Evolutionary conservation across 1,140 invertebrate genomes (phyloP).

Genomic region (Maniola jurtina): DNA sequence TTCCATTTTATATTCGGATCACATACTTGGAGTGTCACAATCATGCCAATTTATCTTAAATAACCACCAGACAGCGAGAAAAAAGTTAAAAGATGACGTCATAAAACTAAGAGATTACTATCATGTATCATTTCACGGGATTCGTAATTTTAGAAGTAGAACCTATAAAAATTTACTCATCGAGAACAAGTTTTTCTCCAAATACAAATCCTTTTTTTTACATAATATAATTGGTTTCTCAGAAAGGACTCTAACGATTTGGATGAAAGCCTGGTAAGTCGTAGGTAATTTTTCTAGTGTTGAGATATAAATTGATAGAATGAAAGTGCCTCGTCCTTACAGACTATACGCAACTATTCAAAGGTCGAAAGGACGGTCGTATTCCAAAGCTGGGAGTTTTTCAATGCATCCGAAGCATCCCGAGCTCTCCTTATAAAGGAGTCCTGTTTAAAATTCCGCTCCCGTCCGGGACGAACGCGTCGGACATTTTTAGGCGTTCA

Average conservation of each 20-base stretch:
- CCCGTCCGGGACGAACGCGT: slow-evolving; percentile 9
- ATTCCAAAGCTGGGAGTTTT: slow-evolving; percentile 11
- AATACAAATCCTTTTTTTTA: neutral
- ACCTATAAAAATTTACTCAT: neutral
- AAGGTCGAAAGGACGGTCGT: slow-evolving; percentile 13
- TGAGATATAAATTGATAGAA: no score
- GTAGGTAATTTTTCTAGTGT: no score
- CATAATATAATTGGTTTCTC: no score
- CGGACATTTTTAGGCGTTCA: slow-evolving; percentile 14
- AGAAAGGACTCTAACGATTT: no score
- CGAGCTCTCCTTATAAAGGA: slow-evolving; percentile 14
- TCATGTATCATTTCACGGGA: neutral
- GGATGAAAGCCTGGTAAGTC: no score
- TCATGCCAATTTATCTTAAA: slow-evolving; percentile 43
- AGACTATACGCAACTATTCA: slow-evolving; percentile 6
- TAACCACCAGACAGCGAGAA: slow-evolving; percentile 5
- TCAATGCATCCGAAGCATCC: slow-evolving; percentile 7
- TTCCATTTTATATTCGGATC: slow-evolving; percentile 30
- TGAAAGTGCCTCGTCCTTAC: neutral
- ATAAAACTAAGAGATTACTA: slow-evolving; percentile 23
- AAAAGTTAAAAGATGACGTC: slow-evolving; percentile 30
- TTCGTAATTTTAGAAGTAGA: neutral
- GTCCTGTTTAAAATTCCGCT: slow-evolving; percentile 16
- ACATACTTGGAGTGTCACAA: slow-evolving; percentile 33
- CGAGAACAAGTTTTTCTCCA: neutral